Evolutionary conservation across 2,888 invertebrate genomes (phyloP).

Genomic region (Ophion ellenae): DNA sequence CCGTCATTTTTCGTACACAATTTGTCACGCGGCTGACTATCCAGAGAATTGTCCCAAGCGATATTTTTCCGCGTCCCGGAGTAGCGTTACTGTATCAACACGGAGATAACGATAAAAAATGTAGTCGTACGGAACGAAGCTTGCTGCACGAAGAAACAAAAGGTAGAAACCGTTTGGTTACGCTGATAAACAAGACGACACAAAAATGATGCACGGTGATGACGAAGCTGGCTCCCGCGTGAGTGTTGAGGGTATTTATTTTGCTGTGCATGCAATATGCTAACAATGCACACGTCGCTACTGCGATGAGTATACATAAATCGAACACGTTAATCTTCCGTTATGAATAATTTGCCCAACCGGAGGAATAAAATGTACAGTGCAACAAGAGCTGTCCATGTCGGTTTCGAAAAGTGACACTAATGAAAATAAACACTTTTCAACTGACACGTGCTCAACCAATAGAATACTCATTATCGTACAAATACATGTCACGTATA

Average conservation of each 20-base stretch:
- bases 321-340: neutral
- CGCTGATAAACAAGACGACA: constrained; percentile 25
- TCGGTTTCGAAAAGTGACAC: too few relatives aligned
- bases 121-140: neutral
- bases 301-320: neutral
- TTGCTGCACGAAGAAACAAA: neutral
- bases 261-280: constrained; percentile 27
- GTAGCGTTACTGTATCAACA: neutral
- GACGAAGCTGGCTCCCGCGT: constrained; percentile 8
- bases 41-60: neutral
- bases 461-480: too few relatives aligned
- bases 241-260: constrained; percentile 20
- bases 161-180: neutral
- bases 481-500: too few relatives aligned
- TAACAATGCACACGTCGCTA: constrained; percentile 10
- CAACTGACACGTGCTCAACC: too few relatives aligned
- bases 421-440: too few relatives aligned
- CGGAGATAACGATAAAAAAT: neutral
- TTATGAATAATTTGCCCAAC: neutral
- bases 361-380: too few relatives aligned
- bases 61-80: neutral
- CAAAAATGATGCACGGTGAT: constrained; percentile 10
- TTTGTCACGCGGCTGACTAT: neutral
- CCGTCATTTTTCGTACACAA: neutral
- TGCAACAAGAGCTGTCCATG: too few relatives aligned